Base-by-base conservation (phyloP, 2,113 vertebrate species). In the Gila orcuttii region DNA sequence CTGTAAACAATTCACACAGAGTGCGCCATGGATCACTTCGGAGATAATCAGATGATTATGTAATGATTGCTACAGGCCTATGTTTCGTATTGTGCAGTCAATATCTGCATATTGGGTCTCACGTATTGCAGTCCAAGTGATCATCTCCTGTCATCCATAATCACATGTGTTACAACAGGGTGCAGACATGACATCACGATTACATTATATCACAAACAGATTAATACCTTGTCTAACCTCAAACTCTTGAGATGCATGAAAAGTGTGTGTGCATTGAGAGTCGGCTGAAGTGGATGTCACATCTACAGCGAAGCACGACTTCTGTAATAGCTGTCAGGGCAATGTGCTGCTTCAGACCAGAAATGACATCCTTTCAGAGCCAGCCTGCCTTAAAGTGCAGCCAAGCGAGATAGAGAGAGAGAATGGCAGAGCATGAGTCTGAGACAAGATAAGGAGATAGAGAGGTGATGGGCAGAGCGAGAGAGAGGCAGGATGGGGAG, bases 301-400 rank as follows among this genome's bases (percentile, higher is more conserved):
- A 79, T 73, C 59, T 69, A 77, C 75, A 79, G 57, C 66, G 69
- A 68, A 83, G 89, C 73, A 55, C 77, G 86, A 64, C 87, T 75
- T 73, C 31, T 25, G 12, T 86, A 90, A 83, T 86, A 86, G 25
- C 83, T 68, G 75, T 82, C 59, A 88, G 85, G 57, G 84, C 88
- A 81, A 86, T 89, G 91, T 88, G 90, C 89, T 86, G 89, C 89
- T 91, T 85, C 87, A 85, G 87, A 90, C 88, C 85, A 84, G 85
- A 86, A 89, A 91, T 88, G 87, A 88, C 91, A 91, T 90, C 90
- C 86, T 89, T 86, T 89, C 91, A 69, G 83, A 90, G 88, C 89
- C 74, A 74, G 85, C 81, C 73, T 84, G 90, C 87, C 90, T 90
- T 81, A 21, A 85, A 90, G 87, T 1, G 91, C 90, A 80, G 52